Base-by-base conservation (phyloP, 2,113 vertebrate species). In the Corvus cornix region DNA sequence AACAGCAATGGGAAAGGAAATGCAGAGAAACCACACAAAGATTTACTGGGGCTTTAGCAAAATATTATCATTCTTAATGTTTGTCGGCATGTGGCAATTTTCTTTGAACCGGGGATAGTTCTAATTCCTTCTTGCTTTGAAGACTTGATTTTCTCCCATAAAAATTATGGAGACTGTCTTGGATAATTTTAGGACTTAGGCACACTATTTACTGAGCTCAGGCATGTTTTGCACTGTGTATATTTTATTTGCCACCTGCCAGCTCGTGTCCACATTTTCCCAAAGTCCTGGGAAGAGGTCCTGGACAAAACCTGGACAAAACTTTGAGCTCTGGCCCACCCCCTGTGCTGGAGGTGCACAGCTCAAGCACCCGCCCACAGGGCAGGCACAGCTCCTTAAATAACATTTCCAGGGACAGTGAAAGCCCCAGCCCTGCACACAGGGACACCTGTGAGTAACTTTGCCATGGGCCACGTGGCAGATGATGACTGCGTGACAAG, bases 51-150 rank as follows among this genome's bases (percentile, higher is more conserved):
- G 92, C 77, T 96, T 96, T 97, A 97, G 91, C 82, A 97, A 97
- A 97, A 96, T 93, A 97, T 97, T 96, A 96, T 97, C 96, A 81
- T 97, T 97, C 94, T 94, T 96, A 91, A 96, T 96, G 96, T 97
- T 97, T 97, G 96, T 95, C 63, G 30, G 96, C 95, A 94, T 97
- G 94, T 94, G 92, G 96, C 96, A 91, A 95, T 97, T 96, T 89
- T 93, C 96, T 97, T 96, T 97, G 97, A 97, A 97, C 94, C 10
- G 12, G 73, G 95, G 91, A 97, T 95, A 74, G 70, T 91, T 95
- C 68, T 92, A 97, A 97, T 96, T 97, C 94, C 76, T 79, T 69
- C 81, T 93, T 95, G 90, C 95, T 97, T 95, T 93, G 96, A 98
- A 97, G 97, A 95, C 84, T 92, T 96, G 81, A 95, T 93, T 91